Conservation (phyloP, 2,797 vertebrate species). For the Ptychobarbus kaznakovi region DNA sequence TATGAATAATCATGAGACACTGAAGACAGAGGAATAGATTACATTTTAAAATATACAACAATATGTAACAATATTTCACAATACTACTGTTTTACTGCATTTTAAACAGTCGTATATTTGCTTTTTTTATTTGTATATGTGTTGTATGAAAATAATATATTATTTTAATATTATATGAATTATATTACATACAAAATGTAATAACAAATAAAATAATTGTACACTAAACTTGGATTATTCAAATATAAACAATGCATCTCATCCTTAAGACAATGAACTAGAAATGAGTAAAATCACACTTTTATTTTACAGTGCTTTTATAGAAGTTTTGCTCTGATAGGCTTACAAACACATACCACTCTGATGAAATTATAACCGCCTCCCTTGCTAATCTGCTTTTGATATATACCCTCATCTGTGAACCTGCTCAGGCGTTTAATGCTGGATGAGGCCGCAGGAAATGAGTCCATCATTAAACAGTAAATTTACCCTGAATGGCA, state of each 20-base stretch:
- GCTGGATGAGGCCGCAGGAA: slow-evolving; percentile 76
- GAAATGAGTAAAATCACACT: background rate
- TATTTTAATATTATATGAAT: background rate
- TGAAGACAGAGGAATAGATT: background rate
- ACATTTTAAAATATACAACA: background rate
- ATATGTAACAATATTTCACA: background rate
- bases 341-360: slow-evolving; percentile 11
- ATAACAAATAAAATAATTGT: background rate
- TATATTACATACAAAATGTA: background rate
- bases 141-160: background rate
- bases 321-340: slow-evolving; percentile 20
- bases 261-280: background rate
- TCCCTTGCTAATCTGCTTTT: slow-evolving; percentile 58
- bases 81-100: background rate
- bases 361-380: slow-evolving; percentile 47
- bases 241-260: background rate
- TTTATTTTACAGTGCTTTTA: background rate
- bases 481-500: slow-evolving; percentile 70
- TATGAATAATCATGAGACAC: background rate
- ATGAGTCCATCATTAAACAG: slow-evolving; percentile 73
- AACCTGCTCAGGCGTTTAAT: slow-evolving; percentile 68
- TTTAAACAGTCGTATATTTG: background rate
- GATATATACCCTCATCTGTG: slow-evolving; percentile 62
- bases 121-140: background rate
- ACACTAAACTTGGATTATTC: background rate